Conservation (phyloP, 2,888 invertebrate genomes). For the Apotomis betuletana region DNA sequence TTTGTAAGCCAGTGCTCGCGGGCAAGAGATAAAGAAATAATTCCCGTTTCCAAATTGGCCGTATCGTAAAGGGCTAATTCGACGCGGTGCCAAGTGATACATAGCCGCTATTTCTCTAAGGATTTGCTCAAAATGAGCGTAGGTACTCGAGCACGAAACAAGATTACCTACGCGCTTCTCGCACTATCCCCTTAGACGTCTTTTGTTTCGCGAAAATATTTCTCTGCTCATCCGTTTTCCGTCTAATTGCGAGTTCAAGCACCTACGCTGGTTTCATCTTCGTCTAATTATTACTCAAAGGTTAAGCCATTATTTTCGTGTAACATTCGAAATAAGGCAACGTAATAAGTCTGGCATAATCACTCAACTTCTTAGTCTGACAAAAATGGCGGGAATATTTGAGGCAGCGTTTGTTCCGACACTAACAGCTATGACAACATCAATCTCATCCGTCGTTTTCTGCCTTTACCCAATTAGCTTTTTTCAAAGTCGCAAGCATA, state of each 20-base stretch:
- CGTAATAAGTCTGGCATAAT: background rate
- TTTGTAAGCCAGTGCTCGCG: background rate
- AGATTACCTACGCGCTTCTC: slow-evolving; percentile 46
- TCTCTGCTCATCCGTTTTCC: slow-evolving; percentile 18
- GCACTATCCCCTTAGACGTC: slow-evolving; percentile 38
- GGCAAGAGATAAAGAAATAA: slow-evolving; percentile 11
- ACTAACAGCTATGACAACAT: slow-evolving; percentile 49
- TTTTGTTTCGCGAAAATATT: slow-evolving; percentile 35
- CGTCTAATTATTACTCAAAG: slow-evolving; percentile 9
- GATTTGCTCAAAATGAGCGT: slow-evolving; percentile 41
- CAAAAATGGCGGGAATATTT: slow-evolving; percentile 7
- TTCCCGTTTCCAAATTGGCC: slow-evolving; percentile 37
- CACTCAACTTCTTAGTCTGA: background rate
- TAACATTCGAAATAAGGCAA: background rate
- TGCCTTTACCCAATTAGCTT: slow-evolving; percentile 63
- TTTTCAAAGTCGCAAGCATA: slow-evolving; percentile 57
- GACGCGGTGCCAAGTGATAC: slow-evolving; percentile 43
- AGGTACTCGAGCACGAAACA: slow-evolving; percentile 54
- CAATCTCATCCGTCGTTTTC: slow-evolving; percentile 57
- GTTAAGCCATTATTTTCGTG: slow-evolving; percentile 4
- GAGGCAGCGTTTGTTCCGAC: slow-evolving; percentile 22
- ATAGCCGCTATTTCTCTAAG: slow-evolving; percentile 41
- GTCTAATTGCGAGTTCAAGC: slow-evolving; percentile 20
- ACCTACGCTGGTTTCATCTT: slow-evolving; percentile 15
- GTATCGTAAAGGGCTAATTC: slow-evolving; percentile 42